A percentile compares a stretch with the other conserved stretches of the same genome.
phyloP scores from a whole-genome alignment of 2,888 invertebrate genomes.

The Galerucella pusilla region DNA sequence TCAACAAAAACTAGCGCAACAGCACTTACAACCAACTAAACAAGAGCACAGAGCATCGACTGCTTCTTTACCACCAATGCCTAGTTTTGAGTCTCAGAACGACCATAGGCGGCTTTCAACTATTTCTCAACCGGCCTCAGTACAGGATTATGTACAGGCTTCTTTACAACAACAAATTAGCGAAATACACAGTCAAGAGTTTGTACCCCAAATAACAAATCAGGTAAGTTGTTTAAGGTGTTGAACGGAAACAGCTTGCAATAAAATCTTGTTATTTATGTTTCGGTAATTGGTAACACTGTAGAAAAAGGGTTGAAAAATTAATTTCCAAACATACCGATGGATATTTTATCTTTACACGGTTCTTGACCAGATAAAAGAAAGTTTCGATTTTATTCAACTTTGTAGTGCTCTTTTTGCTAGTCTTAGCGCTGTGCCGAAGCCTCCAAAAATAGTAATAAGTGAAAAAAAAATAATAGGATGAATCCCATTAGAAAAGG shows the following conservation, averaged over 20 bases:
- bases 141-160: slow-evolving; percentile 55
- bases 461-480: too few species aligned
- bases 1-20: slow-evolving; percentile 61
- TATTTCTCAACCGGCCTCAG: slow-evolving; percentile 57
- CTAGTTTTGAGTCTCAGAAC: slow-evolving; percentile 53
- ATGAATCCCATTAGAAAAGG: too few species aligned
- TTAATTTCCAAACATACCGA: too few species aligned
- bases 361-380: too few species aligned
- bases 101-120: slow-evolving; percentile 60
- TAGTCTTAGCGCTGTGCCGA: too few species aligned
- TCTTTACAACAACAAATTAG: slow-evolving; percentile 50
- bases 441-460: too few species aligned
- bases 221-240: slow-evolving; percentile 30
- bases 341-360: too few species aligned
- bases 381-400: too few species aligned
- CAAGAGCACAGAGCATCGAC: slow-evolving; percentile 55
- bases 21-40: slow-evolving; percentile 47
- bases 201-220: slow-evolving; percentile 38
- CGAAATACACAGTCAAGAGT: slow-evolving; percentile 46
- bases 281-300: too few species aligned
- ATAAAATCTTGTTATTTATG: too few species aligned
- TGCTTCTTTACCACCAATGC: slow-evolving; percentile 58
- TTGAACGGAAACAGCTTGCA: background rate
- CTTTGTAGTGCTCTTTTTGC: too few species aligned
- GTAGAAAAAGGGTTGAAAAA: too few species aligned